phyloP scores from a whole-genome alignment of 64 coral and sea anemone species.

The Dendronephthya gigantea region DNA sequence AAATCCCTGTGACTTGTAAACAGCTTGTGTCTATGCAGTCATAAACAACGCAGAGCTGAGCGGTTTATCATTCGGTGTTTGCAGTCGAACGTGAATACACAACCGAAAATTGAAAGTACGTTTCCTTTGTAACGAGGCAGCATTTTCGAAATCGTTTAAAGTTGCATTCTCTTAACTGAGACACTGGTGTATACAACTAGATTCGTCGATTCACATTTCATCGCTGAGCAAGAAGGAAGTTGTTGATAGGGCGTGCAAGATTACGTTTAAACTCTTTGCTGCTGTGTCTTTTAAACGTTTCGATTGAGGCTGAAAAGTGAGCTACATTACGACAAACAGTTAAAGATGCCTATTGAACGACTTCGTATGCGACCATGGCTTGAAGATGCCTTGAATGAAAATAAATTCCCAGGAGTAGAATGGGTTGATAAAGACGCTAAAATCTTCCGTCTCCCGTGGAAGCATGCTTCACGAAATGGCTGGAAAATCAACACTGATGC shows the following conservation, averaged over 20 bases:
- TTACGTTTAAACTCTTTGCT: background rate
- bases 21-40: background rate
- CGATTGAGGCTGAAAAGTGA: background rate
- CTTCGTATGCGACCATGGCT: slow-evolving; percentile 4
- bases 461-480: slow-evolving; percentile 31
- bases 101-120: background rate
- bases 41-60: background rate
- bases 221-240: background rate
- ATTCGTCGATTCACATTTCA: too few relatives aligned
- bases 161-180: background rate
- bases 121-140: background rate
- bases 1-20: background rate
- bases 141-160: background rate
- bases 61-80: background rate
- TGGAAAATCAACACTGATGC: slow-evolving; percentile 31
- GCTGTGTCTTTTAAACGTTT: background rate
- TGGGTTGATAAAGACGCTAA: background rate
- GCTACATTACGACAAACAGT: background rate
- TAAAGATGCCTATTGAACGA: slow-evolving; percentile 16
- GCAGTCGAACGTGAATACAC: background rate
- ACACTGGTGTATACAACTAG: background rate
- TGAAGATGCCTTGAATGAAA: background rate
- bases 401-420: background rate
- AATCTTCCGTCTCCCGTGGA: slow-evolving; percentile 39
- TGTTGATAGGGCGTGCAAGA: background rate